phyloP scores from a whole-genome alignment of 2,113 vertebrate genomes.

The Sturnira hondurensis region DNA sequence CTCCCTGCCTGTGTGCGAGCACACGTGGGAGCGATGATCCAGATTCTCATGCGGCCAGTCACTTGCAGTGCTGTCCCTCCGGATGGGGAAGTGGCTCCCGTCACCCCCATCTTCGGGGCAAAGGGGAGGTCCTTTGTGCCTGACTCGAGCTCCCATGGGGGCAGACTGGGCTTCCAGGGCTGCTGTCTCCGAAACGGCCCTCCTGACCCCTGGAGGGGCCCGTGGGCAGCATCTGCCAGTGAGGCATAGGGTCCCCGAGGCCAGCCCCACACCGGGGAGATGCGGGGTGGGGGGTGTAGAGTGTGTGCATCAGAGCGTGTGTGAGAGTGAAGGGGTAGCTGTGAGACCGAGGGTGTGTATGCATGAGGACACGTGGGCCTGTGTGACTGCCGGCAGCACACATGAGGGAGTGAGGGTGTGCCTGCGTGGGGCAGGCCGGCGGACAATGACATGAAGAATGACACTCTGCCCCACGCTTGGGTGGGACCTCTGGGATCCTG shows the following conservation, averaged over 20 bases:
- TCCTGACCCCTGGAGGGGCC: not conserved
- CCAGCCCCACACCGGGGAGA: not conserved
- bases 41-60: not conserved
- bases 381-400: not conserved
- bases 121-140: not conserved
- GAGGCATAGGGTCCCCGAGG: not conserved
- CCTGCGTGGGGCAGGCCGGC: not conserved
- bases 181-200: not conserved
- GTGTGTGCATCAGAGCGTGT: not conserved
- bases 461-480: not conserved
- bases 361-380: not conserved
- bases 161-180: not conserved
- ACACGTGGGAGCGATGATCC: not conserved
- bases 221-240: not conserved
- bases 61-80: no score
- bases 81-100: not conserved
- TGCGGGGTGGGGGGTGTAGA: not conserved
- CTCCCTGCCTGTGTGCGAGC: not conserved
- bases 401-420: not conserved
- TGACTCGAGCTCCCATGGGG: not conserved
- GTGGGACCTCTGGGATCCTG: not conserved
- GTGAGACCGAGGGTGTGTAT: not conserved
- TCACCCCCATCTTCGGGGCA: not conserved
- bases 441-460: not conserved
- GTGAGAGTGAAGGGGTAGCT: not conserved